A percentile compares a stretch with the other conserved stretches of the same genome.
Conservation (phyloP, 2,888 invertebrate species). For the Sclerodermus sp. region DNA sequence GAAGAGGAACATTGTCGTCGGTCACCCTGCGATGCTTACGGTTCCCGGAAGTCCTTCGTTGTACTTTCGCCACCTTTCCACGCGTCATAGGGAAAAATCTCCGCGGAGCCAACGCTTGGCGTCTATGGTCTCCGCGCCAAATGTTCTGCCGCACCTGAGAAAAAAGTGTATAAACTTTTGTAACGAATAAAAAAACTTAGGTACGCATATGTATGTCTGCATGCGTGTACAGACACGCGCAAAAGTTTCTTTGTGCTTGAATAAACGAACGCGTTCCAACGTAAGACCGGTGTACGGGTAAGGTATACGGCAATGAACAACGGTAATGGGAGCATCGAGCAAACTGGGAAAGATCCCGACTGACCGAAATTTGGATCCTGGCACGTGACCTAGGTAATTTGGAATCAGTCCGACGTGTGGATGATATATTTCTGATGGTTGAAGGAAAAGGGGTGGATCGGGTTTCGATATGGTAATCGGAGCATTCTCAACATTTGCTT, state of each 20-base stretch:
- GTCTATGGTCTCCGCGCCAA: constrained; percentile 72
- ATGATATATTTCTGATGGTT: constrained; percentile 69
- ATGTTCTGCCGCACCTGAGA: constrained; percentile 76
- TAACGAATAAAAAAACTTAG: no score
- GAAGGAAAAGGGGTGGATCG: constrained; percentile 60
- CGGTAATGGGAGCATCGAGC: neutral
- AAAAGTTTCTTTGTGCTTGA: no score
- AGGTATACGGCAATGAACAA: neutral
- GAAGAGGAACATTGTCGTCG: no score
- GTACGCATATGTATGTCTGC: no score
- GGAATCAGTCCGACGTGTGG: constrained; percentile 75
- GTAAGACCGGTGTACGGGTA: neutral
- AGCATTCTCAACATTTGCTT: no score
- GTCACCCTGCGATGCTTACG: no score
- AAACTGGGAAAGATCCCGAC: constrained; percentile 48
- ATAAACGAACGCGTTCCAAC: constrained; percentile 14
- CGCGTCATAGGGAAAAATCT: no score
- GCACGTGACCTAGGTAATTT: constrained; percentile 78
- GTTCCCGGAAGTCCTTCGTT: no score
- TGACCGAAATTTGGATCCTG: constrained; percentile 73
- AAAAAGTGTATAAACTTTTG: no score
- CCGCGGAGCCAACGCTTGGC: constrained; percentile 75
- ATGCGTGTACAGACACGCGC: no score
- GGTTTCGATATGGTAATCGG: constrained; percentile 65
- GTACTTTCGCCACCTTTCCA: no score